Evolutionary conservation across 2,888 invertebrate genomes (phyloP), one percentile per base, ranked within the genome.

Genomic region (Caenorhabditis sp.): DNA sequence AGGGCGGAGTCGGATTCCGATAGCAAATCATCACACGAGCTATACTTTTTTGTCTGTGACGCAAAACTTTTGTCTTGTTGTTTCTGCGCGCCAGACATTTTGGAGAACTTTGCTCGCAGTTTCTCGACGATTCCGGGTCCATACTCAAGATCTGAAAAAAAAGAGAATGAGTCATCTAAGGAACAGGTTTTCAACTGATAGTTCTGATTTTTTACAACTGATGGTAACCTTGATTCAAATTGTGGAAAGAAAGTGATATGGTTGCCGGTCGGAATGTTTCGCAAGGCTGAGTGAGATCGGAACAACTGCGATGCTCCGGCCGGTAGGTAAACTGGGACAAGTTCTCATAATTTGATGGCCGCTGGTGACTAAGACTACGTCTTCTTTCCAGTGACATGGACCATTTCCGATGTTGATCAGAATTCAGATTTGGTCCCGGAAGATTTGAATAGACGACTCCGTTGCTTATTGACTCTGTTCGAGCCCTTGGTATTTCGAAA

Each of bases 51-150:
- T 9, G 61, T 37, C 55, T 79, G 78, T n/a, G 51, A 40, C 28
- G 37, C 18, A 8, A 70, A 40, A 58, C 50, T 51, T 26, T 47
- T 58, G 6, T 69, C 64, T 15, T 80, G 56, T 40, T 69, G 56
- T 47, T 76, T 76, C 60, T 76, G 70, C 0, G 67, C 68, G 37
- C 80, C 83, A 6, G 87, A 87, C 37, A 87, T 61, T 15, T 65
- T 69, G 5, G 82, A 74, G 62, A 87, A 87, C 61, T 86, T 87
- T 11, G 87, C 87, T 15, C 85, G 82, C 24, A 87, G 67, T 50
- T 83, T 85, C 32, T 87, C 87, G 40, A 87, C 87, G 32, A 87
- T 87, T 20, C 87, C 87, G 22, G 87, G 87, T 6, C 87, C 87
- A 74, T 87, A 87, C 60, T 87, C 87, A 20, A 86, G 62, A 80